phyloP scores from a whole-genome alignment of 2,797 vertebrate species.

The Gallirallus australis region DNA sequence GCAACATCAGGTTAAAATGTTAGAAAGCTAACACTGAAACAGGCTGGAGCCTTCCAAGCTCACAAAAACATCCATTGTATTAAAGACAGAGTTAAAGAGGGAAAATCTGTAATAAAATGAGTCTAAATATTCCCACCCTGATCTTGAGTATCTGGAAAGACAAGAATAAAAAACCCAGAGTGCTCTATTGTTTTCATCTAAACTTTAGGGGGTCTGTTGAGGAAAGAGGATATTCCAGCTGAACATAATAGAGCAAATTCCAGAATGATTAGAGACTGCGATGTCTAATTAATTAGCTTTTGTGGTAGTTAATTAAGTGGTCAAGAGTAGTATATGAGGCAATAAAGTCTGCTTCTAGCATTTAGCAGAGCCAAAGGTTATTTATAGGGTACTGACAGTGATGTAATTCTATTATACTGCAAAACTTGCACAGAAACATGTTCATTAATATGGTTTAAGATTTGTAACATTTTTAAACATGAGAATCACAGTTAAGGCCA shows the following conservation, averaged over 20 bases:
- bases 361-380: background rate
- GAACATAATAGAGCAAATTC: constrained; percentile 61
- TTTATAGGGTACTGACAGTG: background rate
- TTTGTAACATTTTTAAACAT: background rate
- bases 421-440: background rate
- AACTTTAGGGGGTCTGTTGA: constrained; percentile 47
- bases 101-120: background rate
- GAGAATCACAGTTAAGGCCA: background rate
- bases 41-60: background rate
- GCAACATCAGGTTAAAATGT: background rate
- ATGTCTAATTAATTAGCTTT: constrained; percentile 68
- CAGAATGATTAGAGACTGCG: constrained; percentile 50
- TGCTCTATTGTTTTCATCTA: constrained; percentile 13
- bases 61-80: background rate
- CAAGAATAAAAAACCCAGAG: background rate
- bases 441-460: background rate
- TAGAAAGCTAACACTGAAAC: background rate
- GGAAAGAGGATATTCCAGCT: constrained; percentile 56
- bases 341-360: constrained; percentile 34
- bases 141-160: background rate
- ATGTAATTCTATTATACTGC: background rate
- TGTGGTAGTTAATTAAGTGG: constrained; percentile 58
- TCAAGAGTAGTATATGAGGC: constrained; percentile 47
- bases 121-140: background rate
- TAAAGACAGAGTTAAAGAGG: background rate